Conservation (phyloP, 2,888 invertebrate genomes). For the Caenorhabditis afra region DNA sequence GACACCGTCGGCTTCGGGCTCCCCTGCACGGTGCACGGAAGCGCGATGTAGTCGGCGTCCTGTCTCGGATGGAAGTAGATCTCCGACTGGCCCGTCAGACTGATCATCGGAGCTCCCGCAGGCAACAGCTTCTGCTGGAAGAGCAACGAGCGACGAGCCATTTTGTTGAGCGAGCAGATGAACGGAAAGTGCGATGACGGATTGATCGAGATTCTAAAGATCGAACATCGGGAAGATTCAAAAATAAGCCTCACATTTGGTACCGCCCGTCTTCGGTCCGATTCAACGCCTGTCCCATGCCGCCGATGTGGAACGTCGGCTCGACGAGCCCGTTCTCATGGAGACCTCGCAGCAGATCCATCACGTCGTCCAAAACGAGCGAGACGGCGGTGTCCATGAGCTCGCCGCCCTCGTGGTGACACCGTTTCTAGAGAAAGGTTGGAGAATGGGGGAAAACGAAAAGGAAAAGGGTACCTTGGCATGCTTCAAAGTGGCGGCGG, state of each 20-base stretch:
- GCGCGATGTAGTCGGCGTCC: conserved; percentile 63
- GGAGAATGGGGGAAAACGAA: no score
- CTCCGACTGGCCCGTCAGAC: conserved; percentile 56
- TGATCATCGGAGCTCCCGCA: conserved; percentile 61
- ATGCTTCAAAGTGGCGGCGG: conserved; percentile 57
- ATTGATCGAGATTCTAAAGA: conserved; percentile 58
- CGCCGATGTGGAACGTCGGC: conserved; percentile 56
- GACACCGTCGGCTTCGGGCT: conserved; percentile 61
- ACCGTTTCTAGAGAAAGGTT: conserved; percentile 12
- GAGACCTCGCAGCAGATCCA: conserved; percentile 48
- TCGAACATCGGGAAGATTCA: background rate
- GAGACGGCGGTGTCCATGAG: conserved; percentile 42
- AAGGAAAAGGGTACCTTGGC: conserved; percentile 27
- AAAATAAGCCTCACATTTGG: conserved; percentile 45
- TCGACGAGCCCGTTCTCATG: conserved; percentile 52
- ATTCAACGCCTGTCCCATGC: conserved; percentile 54
- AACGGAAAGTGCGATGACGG: conserved; percentile 68
- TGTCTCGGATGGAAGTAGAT: conserved; percentile 66
- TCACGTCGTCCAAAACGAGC: conserved; percentile 46
- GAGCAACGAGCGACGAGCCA: conserved; percentile 62
- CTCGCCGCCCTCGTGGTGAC: conserved; percentile 55
- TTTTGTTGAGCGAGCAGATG: conserved; percentile 67
- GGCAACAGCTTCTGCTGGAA: conserved; percentile 70
- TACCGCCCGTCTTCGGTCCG: conserved; percentile 52
- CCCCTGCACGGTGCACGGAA: conserved; percentile 65